These are phyloP conservation scores for Drosophila melanica DNA, from an alignment of 1,140 invertebrate species.

Conservation along the genomic window DNA sequence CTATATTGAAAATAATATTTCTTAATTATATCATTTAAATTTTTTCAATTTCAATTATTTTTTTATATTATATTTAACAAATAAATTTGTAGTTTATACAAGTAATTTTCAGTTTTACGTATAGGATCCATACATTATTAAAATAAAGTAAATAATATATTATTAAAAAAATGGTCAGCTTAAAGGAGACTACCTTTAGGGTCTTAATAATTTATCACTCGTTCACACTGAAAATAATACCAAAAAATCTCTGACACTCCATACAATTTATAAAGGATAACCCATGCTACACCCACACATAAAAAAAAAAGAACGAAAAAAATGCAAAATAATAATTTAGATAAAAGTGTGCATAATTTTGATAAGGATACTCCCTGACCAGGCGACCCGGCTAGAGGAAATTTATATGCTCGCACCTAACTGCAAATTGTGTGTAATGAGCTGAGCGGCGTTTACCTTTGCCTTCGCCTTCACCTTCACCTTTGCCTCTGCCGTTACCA, in stretches of 20 bases:
- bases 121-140: no score
- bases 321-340: conserved; percentile 64
- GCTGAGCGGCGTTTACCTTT: conserved; percentile 71
- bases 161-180: no score
- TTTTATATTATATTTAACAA: no score
- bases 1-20: no score
- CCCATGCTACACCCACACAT: not conserved
- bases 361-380: conserved; percentile 49
- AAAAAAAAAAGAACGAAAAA: conserved; percentile 2
- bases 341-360: conserved; percentile 74
- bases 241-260: not conserved
- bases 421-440: conserved; percentile 83
- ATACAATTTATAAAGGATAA: conserved; percentile 1
- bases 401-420: conserved; percentile 83
- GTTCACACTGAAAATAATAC: not conserved
- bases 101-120: no score
- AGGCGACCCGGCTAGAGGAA: conserved; percentile 27
- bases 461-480: conserved; percentile 16
- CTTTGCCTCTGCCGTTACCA: conserved; percentile 15
- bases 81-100: no score
- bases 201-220: not conserved
- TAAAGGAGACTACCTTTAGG: not conserved
- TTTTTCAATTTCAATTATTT: no score
- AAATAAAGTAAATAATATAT: no score
- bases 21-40: no score